phyloP scores from a whole-genome alignment of 2,797 vertebrate genomes.

The Oreochromis grahami region DNA sequence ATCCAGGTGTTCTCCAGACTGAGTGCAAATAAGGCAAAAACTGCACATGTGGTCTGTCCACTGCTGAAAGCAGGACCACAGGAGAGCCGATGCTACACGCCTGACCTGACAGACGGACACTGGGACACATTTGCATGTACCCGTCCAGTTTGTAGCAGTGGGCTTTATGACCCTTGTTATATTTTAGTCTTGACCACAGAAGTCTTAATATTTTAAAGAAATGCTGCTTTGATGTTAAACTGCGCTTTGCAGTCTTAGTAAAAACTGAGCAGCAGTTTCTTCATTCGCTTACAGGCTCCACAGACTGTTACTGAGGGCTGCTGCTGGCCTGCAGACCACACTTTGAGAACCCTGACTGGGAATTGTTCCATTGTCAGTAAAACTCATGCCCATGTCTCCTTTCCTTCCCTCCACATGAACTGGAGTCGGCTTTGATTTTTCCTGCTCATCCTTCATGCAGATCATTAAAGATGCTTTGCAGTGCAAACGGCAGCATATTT shows the following conservation, averaged over 20 bases:
- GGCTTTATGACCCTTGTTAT: fast-evolving
- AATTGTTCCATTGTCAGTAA: fast-evolving
- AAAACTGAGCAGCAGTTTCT: neutral
- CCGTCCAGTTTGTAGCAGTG: fast-evolving
- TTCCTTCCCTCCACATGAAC: neutral
- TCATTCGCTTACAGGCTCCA: neutral
- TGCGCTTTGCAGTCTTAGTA: neutral
- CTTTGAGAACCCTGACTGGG: neutral
- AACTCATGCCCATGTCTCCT: neutral
- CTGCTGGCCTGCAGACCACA: neutral
- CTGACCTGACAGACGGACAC: neutral
- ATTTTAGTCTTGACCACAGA: fast-evolving
- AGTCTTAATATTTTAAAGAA: fast-evolving
- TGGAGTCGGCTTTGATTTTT: fast-evolving
- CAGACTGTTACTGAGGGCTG: neutral
- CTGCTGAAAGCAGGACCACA: neutral
- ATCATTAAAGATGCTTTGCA: fast-evolving
- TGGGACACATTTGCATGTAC: fast-evolving
- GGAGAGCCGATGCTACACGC: neutral
- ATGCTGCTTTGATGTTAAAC: neutral
- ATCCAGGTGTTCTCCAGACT: neutral
- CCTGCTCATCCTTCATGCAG: neutral
- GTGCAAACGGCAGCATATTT: fast-evolving
- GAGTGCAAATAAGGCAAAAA: neutral
- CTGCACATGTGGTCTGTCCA: fast-evolving